Base-by-base conservation (phyloP, 2,113 vertebrate genomes). In the Sinocyclocheilus anshuiensis region DNA sequence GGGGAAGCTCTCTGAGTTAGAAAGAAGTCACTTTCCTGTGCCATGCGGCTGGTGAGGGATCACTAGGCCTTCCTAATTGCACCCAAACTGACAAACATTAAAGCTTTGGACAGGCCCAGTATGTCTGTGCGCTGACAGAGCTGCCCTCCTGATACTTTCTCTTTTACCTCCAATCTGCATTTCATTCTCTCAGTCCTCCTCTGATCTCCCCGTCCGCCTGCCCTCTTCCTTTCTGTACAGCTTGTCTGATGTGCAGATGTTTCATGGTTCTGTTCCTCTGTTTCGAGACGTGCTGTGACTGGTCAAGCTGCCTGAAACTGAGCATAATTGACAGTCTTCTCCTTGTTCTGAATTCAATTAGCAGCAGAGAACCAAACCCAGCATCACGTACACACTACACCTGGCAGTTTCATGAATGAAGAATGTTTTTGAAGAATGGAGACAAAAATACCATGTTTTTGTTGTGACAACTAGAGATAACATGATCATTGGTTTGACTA, bases 271-370 rank as follows among this genome's bases (percentile, higher is more conserved):
- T 75, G 77, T 26, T 84, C 53, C 11, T 80, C 65, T 63, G 18
- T 79, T 83, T 61, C 15, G 77, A 81, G 55, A 84, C 39, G 71
- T 84, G 86, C 55, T 55, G 71, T 36, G 61, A 50, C 42, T 50
- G 55, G 65, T 84, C 81, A 39, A 75, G 81, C 50, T 75, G 57
- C 36, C 86, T 84, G 76, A 86, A 86, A 87, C 69, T 29, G 86
- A 87, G 77, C 42, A n/a, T 89, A 86, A 87, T 86, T 81, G 88
- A 86, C 67, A 84, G 74, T 74, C 57, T 65, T 86, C 65, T 80
- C 55, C 57, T 83, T 81, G 85, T 53, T 80, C 48, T 69, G 85
- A 82, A 75, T 81, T 81, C 78, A 83, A 77, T 86, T 80, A 81
- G 81, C 29, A 57, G 76, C 45, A 24, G 10, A 83, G 74, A 84